Percentiles rank a stretch among this genome's conserved stretches.
These are phyloP conservation scores for Lasiurus cinereus DNA, from an alignment of 2,113 vertebrate species.

Conservation along the genomic window DNA sequence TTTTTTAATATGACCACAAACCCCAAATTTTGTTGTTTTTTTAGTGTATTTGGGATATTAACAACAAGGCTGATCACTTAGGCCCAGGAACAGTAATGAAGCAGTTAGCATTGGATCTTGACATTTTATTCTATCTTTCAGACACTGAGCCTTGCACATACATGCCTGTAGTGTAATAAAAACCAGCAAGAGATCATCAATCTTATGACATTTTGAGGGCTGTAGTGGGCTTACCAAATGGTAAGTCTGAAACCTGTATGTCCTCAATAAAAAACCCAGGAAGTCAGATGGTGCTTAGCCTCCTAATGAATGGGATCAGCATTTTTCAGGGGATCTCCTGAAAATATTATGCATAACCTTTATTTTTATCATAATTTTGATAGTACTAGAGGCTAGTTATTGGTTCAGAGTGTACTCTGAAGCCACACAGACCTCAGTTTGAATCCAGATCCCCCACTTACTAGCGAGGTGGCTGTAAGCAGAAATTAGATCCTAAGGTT, in stretches of 20 bases:
- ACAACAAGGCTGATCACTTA: background rate
- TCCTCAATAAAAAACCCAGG: background rate
- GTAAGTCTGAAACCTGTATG: background rate
- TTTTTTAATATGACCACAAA: background rate
- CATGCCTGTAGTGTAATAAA: background rate
- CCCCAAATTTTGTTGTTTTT: conserved; percentile 23
- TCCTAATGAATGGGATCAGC: background rate
- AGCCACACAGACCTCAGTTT: background rate
- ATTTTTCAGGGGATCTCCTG: background rate
- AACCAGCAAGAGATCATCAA: background rate
- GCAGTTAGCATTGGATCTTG: background rate
- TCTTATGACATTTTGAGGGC: background rate
- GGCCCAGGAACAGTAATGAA: background rate
- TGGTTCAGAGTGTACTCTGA: background rate
- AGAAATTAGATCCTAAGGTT: background rate
- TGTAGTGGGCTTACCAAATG: conserved; percentile 1
- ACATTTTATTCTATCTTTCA: background rate
- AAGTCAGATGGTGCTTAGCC: background rate
- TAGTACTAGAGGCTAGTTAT: background rate
- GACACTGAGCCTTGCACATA: background rate
- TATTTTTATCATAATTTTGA: conserved; percentile 7
- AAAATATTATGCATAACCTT: background rate
- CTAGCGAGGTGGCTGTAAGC: background rate
- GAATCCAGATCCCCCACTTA: background rate
- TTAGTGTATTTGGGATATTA: background rate